Evolutionary conservation across 2,113 vertebrate genomes (phyloP).

Genomic region (Albula goreensis): DNA sequence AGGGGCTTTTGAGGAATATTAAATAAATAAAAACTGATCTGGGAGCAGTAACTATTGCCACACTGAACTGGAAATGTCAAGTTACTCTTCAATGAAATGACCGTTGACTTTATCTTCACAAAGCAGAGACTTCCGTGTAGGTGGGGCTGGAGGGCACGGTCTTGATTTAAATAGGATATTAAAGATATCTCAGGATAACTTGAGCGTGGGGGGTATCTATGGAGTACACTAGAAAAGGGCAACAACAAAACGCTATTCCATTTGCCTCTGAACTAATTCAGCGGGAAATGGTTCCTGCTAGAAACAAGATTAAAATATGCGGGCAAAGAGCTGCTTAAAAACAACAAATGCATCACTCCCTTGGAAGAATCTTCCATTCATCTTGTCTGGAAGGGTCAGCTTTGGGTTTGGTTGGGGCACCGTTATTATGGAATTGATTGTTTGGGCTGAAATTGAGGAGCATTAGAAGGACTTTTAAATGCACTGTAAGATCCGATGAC

Average conservation of each 20-base stretch:
- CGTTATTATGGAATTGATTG: conserved; percentile 69
- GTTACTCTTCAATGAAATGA: background rate
- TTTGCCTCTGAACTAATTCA: background rate
- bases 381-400: conserved; percentile 61
- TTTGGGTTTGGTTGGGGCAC: conserved; percentile 59
- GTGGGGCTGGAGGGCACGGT: background rate
- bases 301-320: background rate
- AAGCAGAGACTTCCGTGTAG: background rate
- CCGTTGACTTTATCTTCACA: background rate
- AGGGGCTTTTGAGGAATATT: background rate
- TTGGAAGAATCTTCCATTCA: conserved; percentile 20
- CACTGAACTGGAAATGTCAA: background rate
- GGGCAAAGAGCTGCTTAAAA: background rate
- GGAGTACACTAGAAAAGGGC: background rate
- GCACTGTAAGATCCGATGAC: conserved; percentile 57
- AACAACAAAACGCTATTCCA: background rate
- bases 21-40: background rate
- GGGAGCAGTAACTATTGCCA: background rate
- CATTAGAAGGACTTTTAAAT: conserved; percentile 35
- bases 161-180: conserved; percentile 2
- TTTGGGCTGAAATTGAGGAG: conserved; percentile 66
- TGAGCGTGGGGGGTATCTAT: background rate
- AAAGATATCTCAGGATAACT: background rate
- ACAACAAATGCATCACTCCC: background rate
- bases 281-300: background rate